Conservation (phyloP, 2,888 invertebrate species). For the Zygothrica quintamaculata region DNA sequence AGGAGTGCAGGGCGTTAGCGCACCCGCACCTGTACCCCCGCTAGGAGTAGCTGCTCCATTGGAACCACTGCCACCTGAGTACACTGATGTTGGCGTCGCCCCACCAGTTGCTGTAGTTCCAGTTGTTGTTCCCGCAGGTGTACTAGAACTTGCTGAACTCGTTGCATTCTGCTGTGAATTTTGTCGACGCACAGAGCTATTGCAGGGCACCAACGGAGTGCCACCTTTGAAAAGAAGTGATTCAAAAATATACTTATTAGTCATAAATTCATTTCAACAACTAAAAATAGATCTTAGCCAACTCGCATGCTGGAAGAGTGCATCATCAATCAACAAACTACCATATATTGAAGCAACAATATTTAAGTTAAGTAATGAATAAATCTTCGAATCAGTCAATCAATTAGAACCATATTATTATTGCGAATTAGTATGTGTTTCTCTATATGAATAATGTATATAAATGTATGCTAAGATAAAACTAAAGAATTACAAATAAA, state of each 20-base stretch:
- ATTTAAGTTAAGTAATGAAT: slow-evolving; percentile 35
- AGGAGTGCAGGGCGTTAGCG: slow-evolving; percentile 58
- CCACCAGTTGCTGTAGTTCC: slow-evolving; percentile 12
- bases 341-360: slow-evolving; percentile 53
- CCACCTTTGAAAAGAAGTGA: slow-evolving; percentile 84
- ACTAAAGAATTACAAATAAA: too few relatives aligned
- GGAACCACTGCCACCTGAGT: slow-evolving; percentile 38
- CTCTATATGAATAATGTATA: slow-evolving; percentile 26
- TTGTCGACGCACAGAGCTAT: slow-evolving; percentile 70
- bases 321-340: slow-evolving; percentile 53
- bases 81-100: slow-evolving; percentile 44
- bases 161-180: slow-evolving; percentile 56
- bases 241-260: slow-evolving; percentile 23
- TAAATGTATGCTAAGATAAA: slow-evolving; percentile 22
- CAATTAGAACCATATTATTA: slow-evolving; percentile 45
- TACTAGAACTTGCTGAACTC: slow-evolving; percentile 30
- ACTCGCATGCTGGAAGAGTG: slow-evolving; percentile 56
- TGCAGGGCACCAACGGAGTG: slow-evolving; percentile 85
- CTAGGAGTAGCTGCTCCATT: slow-evolving; percentile 32
- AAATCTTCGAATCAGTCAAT: slow-evolving; percentile 49
- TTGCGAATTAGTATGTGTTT: slow-evolving; percentile 54
- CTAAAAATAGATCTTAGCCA: slow-evolving; percentile 39
- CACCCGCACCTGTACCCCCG: slow-evolving; percentile 22
- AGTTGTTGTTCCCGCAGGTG: slow-evolving; percentile 24
- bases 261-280: slow-evolving; percentile 1